Evolutionary conservation across 2,797 vertebrate genomes (phyloP), one percentile per base, ranked within the genome.

Genomic region (Vipera latastei): DNA sequence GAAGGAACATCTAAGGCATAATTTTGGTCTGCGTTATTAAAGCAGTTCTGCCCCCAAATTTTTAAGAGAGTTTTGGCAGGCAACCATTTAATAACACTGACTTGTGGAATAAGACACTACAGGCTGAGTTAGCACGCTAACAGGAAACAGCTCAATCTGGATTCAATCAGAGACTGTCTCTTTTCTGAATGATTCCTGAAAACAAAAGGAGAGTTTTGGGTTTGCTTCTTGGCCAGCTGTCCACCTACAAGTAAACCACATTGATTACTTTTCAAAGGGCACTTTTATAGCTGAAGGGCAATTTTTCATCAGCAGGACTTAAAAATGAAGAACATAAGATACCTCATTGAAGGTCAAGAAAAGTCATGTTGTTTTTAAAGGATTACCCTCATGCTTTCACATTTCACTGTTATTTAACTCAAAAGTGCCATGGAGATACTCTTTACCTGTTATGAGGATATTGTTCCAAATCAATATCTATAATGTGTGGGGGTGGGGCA

Each of bases 71-170:
- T 94, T 91, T 96, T 96, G 97, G 97, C 96, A 97, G 96, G 94
- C 63, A 20, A 94, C 86, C 93, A 90, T 92, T 95, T 93, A 95
- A 13, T 93, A 96, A 95, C 83, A 94, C 93, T 95, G 95, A 95
- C 93, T 95, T 92, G 88, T 91, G 95, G 96, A 97, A 91, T 91
- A 95, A 95, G 95, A 96, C 97, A 94, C 53, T 96, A 96, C 96
- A 94, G 94, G 95, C 95, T 92, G 96, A 94, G 51, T 94, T 96
- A 98, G 97, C 97, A 95, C 91, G 91, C 97, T 98, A 97, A 98
- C 98, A 99, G 98, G 98, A 99, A 99, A 97, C 95, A 56, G 96
- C 97, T 97, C 97, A 97, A 98, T 98, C 98, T 99, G 99, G 98
- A 98, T 98, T 98, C 98, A 98, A 99, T 99, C 98, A 98, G 96